These are phyloP conservation scores for Margarornis squamiger DNA, from an alignment of 2,797 vertebrate species.

Conservation along the genomic window DNA sequence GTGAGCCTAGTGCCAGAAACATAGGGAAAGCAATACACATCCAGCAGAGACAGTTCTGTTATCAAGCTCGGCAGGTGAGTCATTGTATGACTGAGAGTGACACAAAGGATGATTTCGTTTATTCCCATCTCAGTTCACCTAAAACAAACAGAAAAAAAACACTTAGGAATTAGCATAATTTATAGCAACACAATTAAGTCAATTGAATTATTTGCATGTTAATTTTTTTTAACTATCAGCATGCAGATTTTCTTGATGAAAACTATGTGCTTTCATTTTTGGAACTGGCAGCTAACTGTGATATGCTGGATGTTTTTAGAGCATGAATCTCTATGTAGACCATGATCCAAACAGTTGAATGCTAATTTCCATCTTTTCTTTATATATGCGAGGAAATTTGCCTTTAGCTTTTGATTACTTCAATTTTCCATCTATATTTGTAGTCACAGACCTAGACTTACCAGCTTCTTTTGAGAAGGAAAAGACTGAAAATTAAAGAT, in stretches of 20 bases:
- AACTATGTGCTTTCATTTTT: neutral
- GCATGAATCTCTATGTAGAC: neutral
- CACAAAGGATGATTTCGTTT: conserved; percentile 27
- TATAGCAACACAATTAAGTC: neutral
- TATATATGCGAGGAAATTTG: neutral
- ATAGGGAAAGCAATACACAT: neutral
- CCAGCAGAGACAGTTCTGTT: conserved; percentile 58
- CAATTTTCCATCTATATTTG: neutral
- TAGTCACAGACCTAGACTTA: neutral
- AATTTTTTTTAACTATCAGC: neutral
- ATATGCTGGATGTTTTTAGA: neutral
- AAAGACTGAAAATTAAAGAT: neutral
- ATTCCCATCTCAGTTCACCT: neutral
- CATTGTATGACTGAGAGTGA: neutral
- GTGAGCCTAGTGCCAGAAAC: conserved; percentile 24
- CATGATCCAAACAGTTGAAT: neutral
- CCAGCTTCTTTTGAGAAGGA: neutral
- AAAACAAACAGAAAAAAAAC: neutral
- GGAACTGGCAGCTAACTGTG: neutral
- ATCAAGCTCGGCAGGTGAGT: conserved; percentile 47
- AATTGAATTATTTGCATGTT: neutral
- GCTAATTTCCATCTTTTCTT: neutral
- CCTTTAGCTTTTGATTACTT: neutral
- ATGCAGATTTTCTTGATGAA: neutral
- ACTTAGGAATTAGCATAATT: neutral